Evolutionary conservation across 2,888 invertebrate genomes (phyloP).

Genomic region (Nysson spinosus): DNA sequence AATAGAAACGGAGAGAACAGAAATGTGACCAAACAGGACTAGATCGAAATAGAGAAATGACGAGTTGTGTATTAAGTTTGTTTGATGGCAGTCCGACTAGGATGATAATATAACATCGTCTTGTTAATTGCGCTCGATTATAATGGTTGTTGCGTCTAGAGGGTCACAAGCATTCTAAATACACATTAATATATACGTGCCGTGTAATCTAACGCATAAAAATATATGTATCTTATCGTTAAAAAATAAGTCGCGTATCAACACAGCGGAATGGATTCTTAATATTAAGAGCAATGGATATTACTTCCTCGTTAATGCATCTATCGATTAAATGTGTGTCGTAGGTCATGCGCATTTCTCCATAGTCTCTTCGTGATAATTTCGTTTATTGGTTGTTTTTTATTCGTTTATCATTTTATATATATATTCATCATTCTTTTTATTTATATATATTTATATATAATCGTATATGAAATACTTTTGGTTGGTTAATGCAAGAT

Average conservation of each 20-base stretch:
- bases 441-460: neutral
- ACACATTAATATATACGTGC: constrained; percentile 3
- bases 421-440: constrained; percentile 3
- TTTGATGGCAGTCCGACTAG: constrained; percentile 28
- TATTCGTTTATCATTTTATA: constrained; percentile 7
- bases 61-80: constrained; percentile 4
- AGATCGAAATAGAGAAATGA: constrained; percentile 18
- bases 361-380: constrained; percentile 12
- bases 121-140: neutral
- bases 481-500: constrained; percentile 14
- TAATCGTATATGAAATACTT: constrained; percentile 8
- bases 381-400: constrained; percentile 1
- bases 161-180: constrained; percentile 7
- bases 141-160: constrained; percentile 12
- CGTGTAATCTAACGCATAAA: constrained; percentile 57
- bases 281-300: constrained; percentile 31
- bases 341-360: constrained; percentile 24
- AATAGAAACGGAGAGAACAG: constrained; percentile 6
- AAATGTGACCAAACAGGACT: constrained; percentile 8
- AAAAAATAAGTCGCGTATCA: constrained; percentile 58
- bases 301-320: constrained; percentile 28
- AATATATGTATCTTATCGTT: constrained; percentile 56
- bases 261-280: constrained; percentile 51
- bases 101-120: neutral
- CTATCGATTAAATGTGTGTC: constrained; percentile 42